phyloP scores from a whole-genome alignment of 2,113 vertebrate genomes.

The Neopipo cinnamomea region DNA sequence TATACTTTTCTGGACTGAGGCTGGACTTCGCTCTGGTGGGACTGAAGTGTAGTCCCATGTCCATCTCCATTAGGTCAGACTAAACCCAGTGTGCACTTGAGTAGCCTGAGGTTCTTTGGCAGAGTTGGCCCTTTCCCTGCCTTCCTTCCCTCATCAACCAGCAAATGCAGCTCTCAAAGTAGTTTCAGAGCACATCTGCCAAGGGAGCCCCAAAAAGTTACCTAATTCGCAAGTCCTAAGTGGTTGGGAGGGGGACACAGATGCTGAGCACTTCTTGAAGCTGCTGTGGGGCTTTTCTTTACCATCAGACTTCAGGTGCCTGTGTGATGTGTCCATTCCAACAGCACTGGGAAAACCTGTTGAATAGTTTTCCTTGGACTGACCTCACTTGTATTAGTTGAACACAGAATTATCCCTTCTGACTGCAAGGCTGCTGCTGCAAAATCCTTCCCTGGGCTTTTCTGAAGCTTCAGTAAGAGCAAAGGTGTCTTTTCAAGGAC shows the following conservation, averaged over 20 bases:
- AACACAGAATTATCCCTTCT: not conserved
- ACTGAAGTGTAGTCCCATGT: not conserved
- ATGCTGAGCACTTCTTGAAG: not conserved
- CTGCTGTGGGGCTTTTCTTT: not conserved
- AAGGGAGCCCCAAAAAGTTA: not conserved
- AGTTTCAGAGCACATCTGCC: not conserved
- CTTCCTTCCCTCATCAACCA: accelerated
- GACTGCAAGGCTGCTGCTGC: not conserved
- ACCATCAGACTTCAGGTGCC: not conserved
- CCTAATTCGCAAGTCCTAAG: not conserved
- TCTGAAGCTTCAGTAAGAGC: not conserved
- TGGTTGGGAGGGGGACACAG: not conserved
- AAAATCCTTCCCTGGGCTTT: not conserved
- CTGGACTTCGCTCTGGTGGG: not conserved
- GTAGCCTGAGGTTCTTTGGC: not conserved
- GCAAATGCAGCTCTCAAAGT: not conserved
- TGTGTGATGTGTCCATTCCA: not conserved
- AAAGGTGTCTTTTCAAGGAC: not conserved
- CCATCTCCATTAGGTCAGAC: not conserved
- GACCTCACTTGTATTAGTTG: not conserved
- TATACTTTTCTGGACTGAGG: not conserved
- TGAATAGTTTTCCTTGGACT: not conserved
- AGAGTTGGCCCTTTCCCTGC: not conserved
- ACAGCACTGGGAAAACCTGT: not conserved
- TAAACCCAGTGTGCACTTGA: not conserved